Evolutionary conservation across 2,797 vertebrate genomes (phyloP).

Genomic region (Danio albolineatus): DNA sequence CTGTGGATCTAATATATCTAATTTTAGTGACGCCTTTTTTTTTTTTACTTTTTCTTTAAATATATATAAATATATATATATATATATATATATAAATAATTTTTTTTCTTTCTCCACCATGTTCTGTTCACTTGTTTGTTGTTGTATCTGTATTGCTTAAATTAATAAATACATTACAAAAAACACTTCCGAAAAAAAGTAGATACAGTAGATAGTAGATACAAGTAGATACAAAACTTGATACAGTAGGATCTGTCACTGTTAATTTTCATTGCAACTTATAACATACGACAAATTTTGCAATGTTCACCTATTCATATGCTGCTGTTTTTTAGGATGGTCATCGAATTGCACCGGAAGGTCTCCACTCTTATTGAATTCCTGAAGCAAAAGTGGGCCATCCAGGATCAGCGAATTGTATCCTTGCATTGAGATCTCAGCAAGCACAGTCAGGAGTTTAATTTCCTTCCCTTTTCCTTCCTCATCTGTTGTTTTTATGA

Average conservation of each 20-base stretch:
- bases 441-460: neutral
- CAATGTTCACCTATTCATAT: neutral
- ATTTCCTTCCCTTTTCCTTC: conserved; percentile 3
- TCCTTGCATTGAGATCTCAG: conserved; percentile 76
- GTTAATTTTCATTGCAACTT: neutral
- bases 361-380: conserved; percentile 98
- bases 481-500: neutral
- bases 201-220: too few relatives aligned
- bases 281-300: neutral
- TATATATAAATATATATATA: too few relatives aligned
- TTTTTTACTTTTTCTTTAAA: too few relatives aligned
- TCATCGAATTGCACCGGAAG: conserved; percentile 96
- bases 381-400: conserved; percentile 96
- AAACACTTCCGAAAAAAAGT: too few relatives aligned
- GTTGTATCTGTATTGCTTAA: too few relatives aligned
- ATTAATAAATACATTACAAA: too few relatives aligned
- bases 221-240: too few relatives aligned
- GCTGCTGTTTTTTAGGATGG: conserved; percentile 85
- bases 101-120: too few relatives aligned
- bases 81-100: too few relatives aligned
- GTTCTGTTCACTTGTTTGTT: too few relatives aligned
- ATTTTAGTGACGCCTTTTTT: too few relatives aligned
- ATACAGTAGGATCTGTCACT: neutral
- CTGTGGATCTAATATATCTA: too few relatives aligned
- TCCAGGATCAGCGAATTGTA: conserved; percentile 95